Base-by-base conservation (phyloP, 2,113 vertebrate species). In the Xenopus laevis region DNA sequence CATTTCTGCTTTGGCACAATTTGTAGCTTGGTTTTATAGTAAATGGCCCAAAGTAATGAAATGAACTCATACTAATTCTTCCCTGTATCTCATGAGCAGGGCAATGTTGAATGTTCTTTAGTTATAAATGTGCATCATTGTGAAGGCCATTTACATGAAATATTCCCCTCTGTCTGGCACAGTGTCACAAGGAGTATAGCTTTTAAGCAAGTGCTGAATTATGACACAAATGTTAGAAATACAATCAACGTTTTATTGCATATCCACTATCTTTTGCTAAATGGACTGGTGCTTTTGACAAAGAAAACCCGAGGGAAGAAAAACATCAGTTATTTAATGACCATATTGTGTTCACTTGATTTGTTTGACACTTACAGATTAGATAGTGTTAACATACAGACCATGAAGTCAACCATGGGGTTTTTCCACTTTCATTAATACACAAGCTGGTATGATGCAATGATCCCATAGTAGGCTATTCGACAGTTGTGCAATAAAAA, bases 181-280 rank as follows among this genome's bases (percentile, higher is more conserved):
- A 61, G 52, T 64, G 67, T 77, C 74, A 69, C 60, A 57, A 64
- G 50, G 15, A 18, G 65, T 17, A 76, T 76, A 47, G 74, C 66
- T 77, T 77, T 77, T 70, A 77, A 77, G 70, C 68, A 77, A n/a
- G 53, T 62, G 73, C 46, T 75, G 73, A 75, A 68, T 75, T 75
- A 75, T 77, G 66, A 77, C 74, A 70, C 67, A 69, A 70, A 70
- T 70, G 46, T 68, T 69, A 70, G 69, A 61, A 63, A 63, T 53
- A 52, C 66, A 30, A 64, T 33, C 63, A 67, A 70, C 66, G 11
- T 77, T 77, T 77, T 77, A 77, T 77, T 77, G 74, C 66, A 77
- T 70, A 77, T 77, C 67, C 74, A 77, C n/a, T 77, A 77, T 47
- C 50, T 70, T 77, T 64, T 70, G 23, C 74, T 77, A 77, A 77